Conservation (phyloP, 2,888 invertebrate species). For the Netelia inedita region DNA sequence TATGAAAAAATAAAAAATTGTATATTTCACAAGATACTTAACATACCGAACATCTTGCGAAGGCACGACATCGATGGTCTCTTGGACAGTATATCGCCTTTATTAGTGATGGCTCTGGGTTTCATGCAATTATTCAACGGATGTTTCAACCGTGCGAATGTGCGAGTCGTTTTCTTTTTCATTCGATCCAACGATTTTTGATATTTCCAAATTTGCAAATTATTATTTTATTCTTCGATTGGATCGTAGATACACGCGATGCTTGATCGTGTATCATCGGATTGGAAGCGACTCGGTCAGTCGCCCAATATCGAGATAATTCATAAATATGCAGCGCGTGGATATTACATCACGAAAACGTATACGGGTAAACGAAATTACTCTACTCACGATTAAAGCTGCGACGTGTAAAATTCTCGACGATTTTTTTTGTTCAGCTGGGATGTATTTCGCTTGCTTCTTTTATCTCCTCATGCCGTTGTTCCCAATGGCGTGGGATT, state of each 20-base stretch:
- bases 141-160: slow-evolving; percentile 22
- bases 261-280: slow-evolving; percentile 19
- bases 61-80: slow-evolving; percentile 32
- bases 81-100: slow-evolving; percentile 39
- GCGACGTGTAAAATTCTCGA: neutral
- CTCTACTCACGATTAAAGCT: neutral
- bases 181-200: neutral
- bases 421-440: slow-evolving; percentile 45
- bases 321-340: slow-evolving; percentile 38
- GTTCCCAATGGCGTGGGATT: slow-evolving; percentile 65
- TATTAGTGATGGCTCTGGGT: neutral
- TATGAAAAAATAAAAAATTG: neutral
- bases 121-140: slow-evolving; percentile 47
- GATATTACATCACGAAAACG: slow-evolving; percentile 20
- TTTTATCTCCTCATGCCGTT: slow-evolving; percentile 33
- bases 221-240: neutral
- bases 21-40: slow-evolving; percentile 30
- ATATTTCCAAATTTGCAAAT: neutral
- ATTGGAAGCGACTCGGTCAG: slow-evolving; percentile 21
- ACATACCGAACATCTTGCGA: neutral
- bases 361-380: slow-evolving; percentile 32
- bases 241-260: slow-evolving; percentile 8
- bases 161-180: neutral
- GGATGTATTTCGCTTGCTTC: slow-evolving; percentile 30
- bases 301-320: slow-evolving; percentile 36